Evolutionary conservation across 2,888 invertebrate genomes (phyloP).

Genomic region (Lycophotia porphyrea): DNA sequence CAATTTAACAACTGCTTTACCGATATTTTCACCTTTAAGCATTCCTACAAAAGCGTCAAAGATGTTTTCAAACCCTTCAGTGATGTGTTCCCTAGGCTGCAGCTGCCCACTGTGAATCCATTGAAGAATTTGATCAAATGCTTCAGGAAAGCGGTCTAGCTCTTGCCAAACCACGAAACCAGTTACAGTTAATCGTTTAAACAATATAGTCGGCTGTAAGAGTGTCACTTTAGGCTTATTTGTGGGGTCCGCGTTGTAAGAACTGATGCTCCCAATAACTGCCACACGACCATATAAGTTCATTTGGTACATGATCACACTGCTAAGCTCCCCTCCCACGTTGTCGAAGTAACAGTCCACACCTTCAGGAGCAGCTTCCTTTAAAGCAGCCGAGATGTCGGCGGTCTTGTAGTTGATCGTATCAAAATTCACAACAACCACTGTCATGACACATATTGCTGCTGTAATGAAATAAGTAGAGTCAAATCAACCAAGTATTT

Average conservation of each 20-base stretch:
- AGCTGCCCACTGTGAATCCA: constrained; percentile 93
- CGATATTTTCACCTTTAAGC: constrained; percentile 91
- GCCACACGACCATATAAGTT: constrained; percentile 90
- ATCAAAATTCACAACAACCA: no score
- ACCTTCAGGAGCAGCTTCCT: constrained; percentile 88
- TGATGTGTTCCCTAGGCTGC: constrained; percentile 91
- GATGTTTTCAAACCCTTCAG: constrained; percentile 93
- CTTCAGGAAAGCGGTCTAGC: constrained; percentile 90
- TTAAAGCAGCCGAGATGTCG: constrained; percentile 87
- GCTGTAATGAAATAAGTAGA: no score
- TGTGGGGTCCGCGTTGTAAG: constrained; percentile 75
- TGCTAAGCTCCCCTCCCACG: constrained; percentile 92
- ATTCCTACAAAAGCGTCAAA: constrained; percentile 92
- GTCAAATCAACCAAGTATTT: no score
- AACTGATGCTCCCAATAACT: constrained; percentile 83
- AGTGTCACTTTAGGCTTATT: constrained; percentile 78
- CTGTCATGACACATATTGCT: no score
- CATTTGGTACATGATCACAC: constrained; percentile 90
- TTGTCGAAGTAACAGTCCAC: constrained; percentile 94
- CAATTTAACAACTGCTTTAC: constrained; percentile 92
- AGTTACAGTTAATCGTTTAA: constrained; percentile 91
- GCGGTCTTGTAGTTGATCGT: constrained; percentile 93
- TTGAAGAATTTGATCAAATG: constrained; percentile 88
- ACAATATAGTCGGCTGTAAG: constrained; percentile 89
- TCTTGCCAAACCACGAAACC: constrained; percentile 90